Evolutionary conservation across 1,140 invertebrate species (phyloP).

Genomic region (Drosophila mayri): DNA sequence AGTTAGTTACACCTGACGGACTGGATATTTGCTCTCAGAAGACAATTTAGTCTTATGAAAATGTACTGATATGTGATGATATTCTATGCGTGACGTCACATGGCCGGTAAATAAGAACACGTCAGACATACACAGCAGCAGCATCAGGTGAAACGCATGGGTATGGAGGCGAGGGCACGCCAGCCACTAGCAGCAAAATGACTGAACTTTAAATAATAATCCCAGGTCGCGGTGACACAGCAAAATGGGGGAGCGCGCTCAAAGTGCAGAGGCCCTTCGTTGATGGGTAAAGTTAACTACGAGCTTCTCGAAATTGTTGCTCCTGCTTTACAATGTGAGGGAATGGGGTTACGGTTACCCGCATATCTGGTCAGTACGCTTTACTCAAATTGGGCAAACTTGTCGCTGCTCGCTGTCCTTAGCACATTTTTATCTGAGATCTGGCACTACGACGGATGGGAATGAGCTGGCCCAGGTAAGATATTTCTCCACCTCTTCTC

Average conservation of each 20-base stretch:
- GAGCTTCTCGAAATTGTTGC: conserved; percentile 7
- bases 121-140: conserved; percentile 28
- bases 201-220: conserved; percentile 15
- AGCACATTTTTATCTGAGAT: conserved; percentile 13
- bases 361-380: not conserved
- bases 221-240: conserved; percentile 17
- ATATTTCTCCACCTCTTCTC: not conserved
- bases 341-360: conserved; percentile 2
- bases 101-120: conserved; percentile 25
- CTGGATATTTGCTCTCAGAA: not conserved
- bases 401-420: no score
- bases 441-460: not conserved
- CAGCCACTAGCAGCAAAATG: conserved; percentile 8
- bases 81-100: conserved; percentile 24
- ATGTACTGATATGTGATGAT: conserved; percentile 1
- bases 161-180: not conserved
- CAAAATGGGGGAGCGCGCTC: conserved; percentile 15
- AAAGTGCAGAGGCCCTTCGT: conserved; percentile 20
- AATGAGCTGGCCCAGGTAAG: conserved; percentile 10
- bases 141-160: conserved; percentile 6
- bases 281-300: not conserved
- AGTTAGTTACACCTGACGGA: not conserved
- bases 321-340: not conserved
- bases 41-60: not conserved
- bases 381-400: not conserved